Percentiles rank a stretch among this genome's conserved stretches.
Conservation (phyloP, 1,140 invertebrate genomes). For the Bombus consobrinus region DNA sequence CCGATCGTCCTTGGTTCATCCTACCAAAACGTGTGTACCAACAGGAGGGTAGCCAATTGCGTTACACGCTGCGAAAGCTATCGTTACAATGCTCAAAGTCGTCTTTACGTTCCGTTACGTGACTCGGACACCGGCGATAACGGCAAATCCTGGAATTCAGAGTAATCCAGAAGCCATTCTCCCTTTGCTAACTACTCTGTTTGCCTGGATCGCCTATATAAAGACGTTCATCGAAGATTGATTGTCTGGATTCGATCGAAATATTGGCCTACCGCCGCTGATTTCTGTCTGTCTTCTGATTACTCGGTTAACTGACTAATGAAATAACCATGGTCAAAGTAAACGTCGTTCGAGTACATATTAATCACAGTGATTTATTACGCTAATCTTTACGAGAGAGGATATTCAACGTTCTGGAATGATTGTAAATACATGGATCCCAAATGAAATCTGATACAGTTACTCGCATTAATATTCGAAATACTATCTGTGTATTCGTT, state of each 20-base stretch:
- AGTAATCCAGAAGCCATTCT: constrained; percentile 40
- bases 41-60: constrained; percentile 60
- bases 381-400: not conserved
- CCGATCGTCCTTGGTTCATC: constrained; percentile 59
- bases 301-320: not conserved
- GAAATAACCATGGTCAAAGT: not conserved
- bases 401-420: too few relatives aligned
- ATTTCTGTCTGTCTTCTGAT: not conserved
- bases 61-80: constrained; percentile 63
- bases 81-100: constrained; percentile 66
- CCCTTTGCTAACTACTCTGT: constrained; percentile 33
- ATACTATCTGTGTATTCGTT: too few relatives aligned
- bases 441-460: too few relatives aligned
- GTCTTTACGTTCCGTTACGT: constrained; percentile 65
- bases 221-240: constrained; percentile 37
- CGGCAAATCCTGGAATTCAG: constrained; percentile 45
- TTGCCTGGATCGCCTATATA: constrained; percentile 22
- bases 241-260: constrained; percentile 13
- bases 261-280: not conserved
- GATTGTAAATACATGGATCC: too few relatives aligned
- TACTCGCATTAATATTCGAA: too few relatives aligned
- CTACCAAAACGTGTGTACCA: constrained; percentile 60
- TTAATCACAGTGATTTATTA: not conserved
- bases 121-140: constrained; percentile 61
- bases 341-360: not conserved